phyloP scores from a whole-genome alignment of 2,797 vertebrate genomes.

The Channa striata region DNA sequence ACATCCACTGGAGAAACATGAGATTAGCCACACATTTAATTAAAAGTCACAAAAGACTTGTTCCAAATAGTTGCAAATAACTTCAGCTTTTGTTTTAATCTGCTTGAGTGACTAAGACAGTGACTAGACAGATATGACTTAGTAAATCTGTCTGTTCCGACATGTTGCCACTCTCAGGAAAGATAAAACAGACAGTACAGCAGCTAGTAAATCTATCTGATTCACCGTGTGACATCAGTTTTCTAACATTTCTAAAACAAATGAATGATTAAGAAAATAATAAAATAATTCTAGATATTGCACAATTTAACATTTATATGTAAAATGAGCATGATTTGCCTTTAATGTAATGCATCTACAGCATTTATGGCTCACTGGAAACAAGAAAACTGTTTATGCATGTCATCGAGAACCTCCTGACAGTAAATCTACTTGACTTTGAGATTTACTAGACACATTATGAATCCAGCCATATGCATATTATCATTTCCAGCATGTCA shows the following conservation, averaged over 20 bases:
- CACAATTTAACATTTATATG: too few relatives aligned
- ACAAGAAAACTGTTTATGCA: conserved; percentile 57
- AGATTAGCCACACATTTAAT: conserved; percentile 27
- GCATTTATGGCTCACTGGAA: conserved; percentile 14
- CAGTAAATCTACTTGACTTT: conserved; percentile 61
- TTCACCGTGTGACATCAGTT: neutral
- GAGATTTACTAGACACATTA: conserved; percentile 63
- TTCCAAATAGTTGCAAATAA: conserved; percentile 1
- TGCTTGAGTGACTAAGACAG: accelerated
- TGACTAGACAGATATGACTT: neutral
- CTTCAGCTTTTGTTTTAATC: neutral
- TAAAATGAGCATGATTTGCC: too few relatives aligned
- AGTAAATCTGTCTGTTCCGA: conserved; percentile 6
- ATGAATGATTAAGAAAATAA: neutral
- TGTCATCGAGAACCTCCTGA: conserved; percentile 53
- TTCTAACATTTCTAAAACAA: neutral
- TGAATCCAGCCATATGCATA: conserved; percentile 55
- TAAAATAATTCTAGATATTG: too few relatives aligned
- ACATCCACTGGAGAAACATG: conserved; percentile 58
- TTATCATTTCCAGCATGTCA: conserved; percentile 73
- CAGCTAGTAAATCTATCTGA: neutral
- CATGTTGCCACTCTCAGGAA: neutral
- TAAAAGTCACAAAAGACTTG: conserved; percentile 3
- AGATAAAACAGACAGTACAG: neutral
- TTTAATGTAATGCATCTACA: conserved; percentile 74